Percentiles rank a stretch among this genome's conserved stretches.
Conservation (phyloP, 2,888 invertebrate species). For the Opisthograptis luteolata region DNA sequence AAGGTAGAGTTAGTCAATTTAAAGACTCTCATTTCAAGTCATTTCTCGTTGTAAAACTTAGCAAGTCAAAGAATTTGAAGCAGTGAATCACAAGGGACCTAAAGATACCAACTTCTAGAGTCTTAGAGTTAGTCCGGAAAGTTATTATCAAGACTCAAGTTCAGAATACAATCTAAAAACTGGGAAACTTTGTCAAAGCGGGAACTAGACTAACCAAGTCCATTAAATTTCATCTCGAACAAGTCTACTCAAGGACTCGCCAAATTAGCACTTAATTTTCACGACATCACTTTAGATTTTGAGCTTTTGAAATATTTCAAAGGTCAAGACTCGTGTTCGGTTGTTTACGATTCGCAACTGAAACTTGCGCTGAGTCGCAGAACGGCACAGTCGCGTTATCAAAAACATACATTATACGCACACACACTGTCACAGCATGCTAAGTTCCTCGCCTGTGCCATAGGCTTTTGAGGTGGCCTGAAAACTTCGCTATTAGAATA, state of each 20-base stretch:
- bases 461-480: too few relatives aligned
- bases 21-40: too few relatives aligned
- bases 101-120: slow-evolving; percentile 5
- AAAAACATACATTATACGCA: too few relatives aligned
- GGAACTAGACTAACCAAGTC: slow-evolving; percentile 10
- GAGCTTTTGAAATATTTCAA: slow-evolving; percentile 10
- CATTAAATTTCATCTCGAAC: slow-evolving; percentile 19
- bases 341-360: background rate
- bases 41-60: too few relatives aligned
- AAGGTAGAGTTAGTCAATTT: too few relatives aligned
- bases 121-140: too few relatives aligned
- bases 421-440: too few relatives aligned
- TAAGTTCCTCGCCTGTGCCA: too few relatives aligned
- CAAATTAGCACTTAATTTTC: slow-evolving; percentile 18
- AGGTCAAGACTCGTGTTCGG: background rate
- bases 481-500: too few relatives aligned
- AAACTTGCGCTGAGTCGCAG: background rate
- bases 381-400: background rate
- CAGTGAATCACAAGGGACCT: too few relatives aligned
- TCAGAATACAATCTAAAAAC: slow-evolving; percentile 1
- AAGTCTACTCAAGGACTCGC: slow-evolving; percentile 1
- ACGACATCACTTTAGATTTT: slow-evolving; percentile 11
- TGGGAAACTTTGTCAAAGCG: slow-evolving; percentile 5
- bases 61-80: too few relatives aligned
- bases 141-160: background rate